These are phyloP conservation scores for Eulemur coronatus DNA, from an alignment of 2,797 vertebrate species.

Conservation along the genomic window DNA sequence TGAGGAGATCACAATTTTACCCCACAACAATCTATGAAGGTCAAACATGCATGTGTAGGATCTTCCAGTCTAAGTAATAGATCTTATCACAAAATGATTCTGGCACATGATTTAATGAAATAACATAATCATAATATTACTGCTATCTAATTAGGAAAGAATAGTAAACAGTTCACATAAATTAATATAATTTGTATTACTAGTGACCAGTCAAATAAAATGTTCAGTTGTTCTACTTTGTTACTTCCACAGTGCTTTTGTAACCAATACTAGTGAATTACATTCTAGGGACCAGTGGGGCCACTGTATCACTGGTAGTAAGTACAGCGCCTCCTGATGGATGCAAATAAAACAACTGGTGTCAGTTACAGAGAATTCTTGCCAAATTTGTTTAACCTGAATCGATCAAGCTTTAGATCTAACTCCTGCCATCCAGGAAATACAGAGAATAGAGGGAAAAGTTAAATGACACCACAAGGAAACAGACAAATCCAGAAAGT, in stretches of 20 bases:
- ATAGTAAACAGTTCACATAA: slow-evolving; percentile 39
- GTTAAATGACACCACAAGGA: neutral
- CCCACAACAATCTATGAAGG: neutral
- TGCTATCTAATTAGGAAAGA: slow-evolving; percentile 37
- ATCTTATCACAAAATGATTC: slow-evolving; percentile 28
- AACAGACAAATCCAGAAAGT: neutral
- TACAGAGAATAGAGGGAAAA: neutral
- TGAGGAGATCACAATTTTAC: neutral
- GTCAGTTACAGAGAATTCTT: neutral
- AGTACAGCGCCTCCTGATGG: neutral
- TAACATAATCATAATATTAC: neutral
- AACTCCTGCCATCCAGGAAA: neutral
- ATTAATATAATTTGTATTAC: slow-evolving; percentile 26
- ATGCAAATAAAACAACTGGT: neutral
- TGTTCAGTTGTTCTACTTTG: neutral
- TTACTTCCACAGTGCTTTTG: neutral
- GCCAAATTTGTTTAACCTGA: neutral
- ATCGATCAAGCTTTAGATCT: neutral
- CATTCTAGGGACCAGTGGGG: too few species aligned
- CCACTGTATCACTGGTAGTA: neutral
- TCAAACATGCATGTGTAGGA: neutral
- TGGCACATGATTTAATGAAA: neutral
- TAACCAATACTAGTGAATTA: neutral
- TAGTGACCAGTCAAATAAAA: slow-evolving; percentile 27
- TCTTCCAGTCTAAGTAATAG: neutral